Percentiles rank a stretch among this genome's conserved stretches.
phyloP scores from a whole-genome alignment of 2,888 invertebrate genomes.

The Petrolisthes manimaculis region DNA sequence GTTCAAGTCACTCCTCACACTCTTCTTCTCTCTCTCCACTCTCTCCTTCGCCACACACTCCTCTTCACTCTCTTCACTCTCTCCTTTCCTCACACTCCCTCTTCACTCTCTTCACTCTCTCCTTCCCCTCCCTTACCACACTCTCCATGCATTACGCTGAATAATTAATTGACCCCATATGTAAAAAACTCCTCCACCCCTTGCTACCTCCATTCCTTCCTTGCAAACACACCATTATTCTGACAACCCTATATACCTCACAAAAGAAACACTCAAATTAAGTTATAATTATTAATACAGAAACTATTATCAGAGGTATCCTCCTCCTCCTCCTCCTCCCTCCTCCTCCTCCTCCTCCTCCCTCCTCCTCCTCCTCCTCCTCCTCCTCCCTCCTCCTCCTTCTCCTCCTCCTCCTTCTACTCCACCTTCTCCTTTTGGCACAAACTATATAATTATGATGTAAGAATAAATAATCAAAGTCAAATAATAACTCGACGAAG shows the following conservation, averaged over 20 bases:
- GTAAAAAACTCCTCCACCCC: too few relatives aligned
- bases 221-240: too few relatives aligned
- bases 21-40: not conserved
- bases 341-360: not conserved
- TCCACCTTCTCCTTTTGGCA: not conserved
- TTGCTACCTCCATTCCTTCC: too few relatives aligned
- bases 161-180: too few relatives aligned
- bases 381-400: not conserved
- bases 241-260: too few relatives aligned
- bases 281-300: not conserved
- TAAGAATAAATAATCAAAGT: too few relatives aligned
- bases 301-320: not conserved
- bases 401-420: not conserved
- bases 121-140: not conserved
- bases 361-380: not conserved
- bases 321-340: not conserved
- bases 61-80: not conserved
- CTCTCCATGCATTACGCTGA: too few relatives aligned
- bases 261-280: too few relatives aligned
- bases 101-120: not conserved
- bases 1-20: not conserved
- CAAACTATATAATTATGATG: too few relatives aligned
- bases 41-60: not conserved
- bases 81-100: not conserved
- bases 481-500: not conserved